These are phyloP conservation scores for Halyomorpha halys DNA, from an alignment of 1,140 invertebrate species.

Conservation along the genomic window DNA sequence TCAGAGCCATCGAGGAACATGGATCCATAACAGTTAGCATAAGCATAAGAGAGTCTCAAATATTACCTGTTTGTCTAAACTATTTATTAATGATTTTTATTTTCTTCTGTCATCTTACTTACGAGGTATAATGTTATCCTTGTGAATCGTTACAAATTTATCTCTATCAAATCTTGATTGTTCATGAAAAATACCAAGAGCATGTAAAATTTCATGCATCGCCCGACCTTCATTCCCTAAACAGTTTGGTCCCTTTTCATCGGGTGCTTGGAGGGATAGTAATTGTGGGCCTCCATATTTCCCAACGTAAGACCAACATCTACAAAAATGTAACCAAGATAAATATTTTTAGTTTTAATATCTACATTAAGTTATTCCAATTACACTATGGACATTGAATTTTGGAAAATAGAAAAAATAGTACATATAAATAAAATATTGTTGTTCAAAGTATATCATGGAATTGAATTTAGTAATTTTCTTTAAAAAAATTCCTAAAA, in stretches of 20 bases:
- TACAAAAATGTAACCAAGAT: conserved; percentile 6
- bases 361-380: too few relatives aligned
- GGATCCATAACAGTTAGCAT: too few relatives aligned
- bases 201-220: conserved; percentile 56
- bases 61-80: background rate
- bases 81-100: background rate
- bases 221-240: conserved; percentile 48
- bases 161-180: conserved; percentile 51
- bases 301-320: conserved; percentile 58
- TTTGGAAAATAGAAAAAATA: too few relatives aligned
- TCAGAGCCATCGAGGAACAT: too few relatives aligned
- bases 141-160: conserved; percentile 45
- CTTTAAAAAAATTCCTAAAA: too few relatives aligned
- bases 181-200: conserved; percentile 53
- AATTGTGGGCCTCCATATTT: conserved; percentile 52
- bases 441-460: too few relatives aligned
- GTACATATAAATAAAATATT: too few relatives aligned
- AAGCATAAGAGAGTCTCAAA: too few relatives aligned
- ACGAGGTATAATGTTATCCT: conserved; percentile 47
- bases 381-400: too few relatives aligned
- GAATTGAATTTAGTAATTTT: too few relatives aligned
- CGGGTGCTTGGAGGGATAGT: conserved; percentile 51
- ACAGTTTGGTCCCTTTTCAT: conserved; percentile 45
- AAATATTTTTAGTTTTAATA: too few relatives aligned
- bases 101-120: background rate